Conservation (phyloP, 2,113 vertebrate species). For the Hemiprocne comata region DNA sequence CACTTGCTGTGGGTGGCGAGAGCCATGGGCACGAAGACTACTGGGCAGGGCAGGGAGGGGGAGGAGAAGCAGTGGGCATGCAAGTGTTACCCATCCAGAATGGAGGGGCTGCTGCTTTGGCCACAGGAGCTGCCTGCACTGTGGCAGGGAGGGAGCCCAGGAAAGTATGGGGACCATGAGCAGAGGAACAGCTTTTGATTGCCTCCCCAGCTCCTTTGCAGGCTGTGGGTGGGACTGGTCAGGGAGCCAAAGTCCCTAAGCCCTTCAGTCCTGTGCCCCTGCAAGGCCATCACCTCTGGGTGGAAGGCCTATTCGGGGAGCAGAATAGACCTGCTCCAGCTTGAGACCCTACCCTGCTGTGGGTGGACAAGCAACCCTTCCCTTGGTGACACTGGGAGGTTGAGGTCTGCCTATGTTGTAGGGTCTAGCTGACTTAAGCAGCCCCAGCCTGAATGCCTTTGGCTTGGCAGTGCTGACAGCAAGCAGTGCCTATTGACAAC, state of each 20-base stretch:
- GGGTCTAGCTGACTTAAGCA: not conserved
- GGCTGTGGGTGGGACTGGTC: not conserved
- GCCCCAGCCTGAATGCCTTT: not conserved
- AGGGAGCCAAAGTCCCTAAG: not conserved
- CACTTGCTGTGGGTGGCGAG: not conserved
- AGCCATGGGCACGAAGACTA: not conserved
- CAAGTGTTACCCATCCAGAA: not conserved
- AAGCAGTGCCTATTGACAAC: not conserved
- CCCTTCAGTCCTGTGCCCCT: not conserved
- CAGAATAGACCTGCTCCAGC: not conserved
- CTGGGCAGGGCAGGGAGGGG: not conserved
- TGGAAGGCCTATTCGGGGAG: not conserved
- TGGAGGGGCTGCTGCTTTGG: not conserved
- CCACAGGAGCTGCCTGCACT: not conserved
- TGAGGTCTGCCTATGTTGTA: not conserved
- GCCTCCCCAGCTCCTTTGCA: not conserved
- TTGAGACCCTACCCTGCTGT: not conserved
- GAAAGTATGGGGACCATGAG: not conserved
- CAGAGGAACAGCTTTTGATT: not conserved
- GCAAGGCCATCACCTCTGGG: rapidly evolving
- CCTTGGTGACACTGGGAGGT: not conserved
- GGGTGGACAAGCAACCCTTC: not conserved
- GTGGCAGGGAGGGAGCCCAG: not conserved
- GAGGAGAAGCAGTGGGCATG: not conserved
- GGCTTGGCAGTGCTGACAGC: not conserved